Evolutionary conservation across 1,140 invertebrate genomes (phyloP), one percentile per base, ranked within the genome.

Genomic region (Zaprionus taronus): DNA sequence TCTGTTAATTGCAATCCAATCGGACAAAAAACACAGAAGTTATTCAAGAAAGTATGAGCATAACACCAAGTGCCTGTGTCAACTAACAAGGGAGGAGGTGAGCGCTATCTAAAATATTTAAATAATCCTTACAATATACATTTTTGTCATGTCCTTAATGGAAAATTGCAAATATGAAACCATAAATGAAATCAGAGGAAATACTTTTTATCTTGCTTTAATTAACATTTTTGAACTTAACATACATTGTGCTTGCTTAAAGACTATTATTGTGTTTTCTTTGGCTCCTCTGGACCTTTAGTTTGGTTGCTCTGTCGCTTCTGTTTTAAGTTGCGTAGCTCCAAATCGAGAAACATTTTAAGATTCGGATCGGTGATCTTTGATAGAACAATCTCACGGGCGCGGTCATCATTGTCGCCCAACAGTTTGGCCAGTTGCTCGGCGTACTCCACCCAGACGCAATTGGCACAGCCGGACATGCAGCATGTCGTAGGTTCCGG

Each of bases 391-490:
- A 96, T 95, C 83, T 96, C 94, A 44, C 95, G 93, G 14, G 97
- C 95, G 75, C 95, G 94, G 57, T 95, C 94, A 6, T 95, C 95
- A 17, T 95, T 96, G 74, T 95, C 94, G 62, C 95, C 93, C 79
- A 97, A 95, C 57, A 96, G 94, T 53, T 95, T 93, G 15, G 94
- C 94, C 17, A 99, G 78, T 69, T 96, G 95, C 82, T 98, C 96
- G 0, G 97, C 98, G 94, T 99, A 99, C 36, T 96, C 94, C 49
- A 99, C 96, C 96, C 97, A 99, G 15, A 99, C 98, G 93, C 98
- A 99, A 91, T 99, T 99, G 1, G 96, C 94, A 94, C 98, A 99
- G 1, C 98, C 98, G 4, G 97, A 98, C 95, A 97, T 97, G 80
- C 98, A 99, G 92, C 98, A 99, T 38, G 94, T 96, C 2, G 96